Evolutionary conservation across 1,140 invertebrate genomes (phyloP).

Genomic region (Heliconius hermathena): DNA sequence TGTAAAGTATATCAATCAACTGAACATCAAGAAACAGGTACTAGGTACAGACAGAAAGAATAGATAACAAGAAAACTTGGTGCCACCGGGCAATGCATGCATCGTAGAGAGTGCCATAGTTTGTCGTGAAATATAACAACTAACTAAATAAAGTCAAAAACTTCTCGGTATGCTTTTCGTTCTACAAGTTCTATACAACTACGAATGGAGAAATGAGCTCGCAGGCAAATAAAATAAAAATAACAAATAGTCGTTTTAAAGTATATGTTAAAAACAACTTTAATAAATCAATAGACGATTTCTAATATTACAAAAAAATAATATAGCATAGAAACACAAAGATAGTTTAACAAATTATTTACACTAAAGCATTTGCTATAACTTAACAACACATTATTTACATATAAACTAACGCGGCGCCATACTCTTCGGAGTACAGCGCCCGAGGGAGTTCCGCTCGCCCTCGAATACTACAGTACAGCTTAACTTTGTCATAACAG

Average conservation of each 20-base stretch:
- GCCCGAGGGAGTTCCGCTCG: slow-evolving; percentile 37
- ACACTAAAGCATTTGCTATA: slow-evolving; percentile 79
- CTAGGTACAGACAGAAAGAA: not conserved
- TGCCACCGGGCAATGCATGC: slow-evolving; percentile 2
- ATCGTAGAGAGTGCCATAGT: not conserved
- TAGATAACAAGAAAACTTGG: not conserved
- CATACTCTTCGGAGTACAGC: slow-evolving; percentile 3
- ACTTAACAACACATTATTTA: slow-evolving; percentile 80
- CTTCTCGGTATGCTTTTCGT: not conserved
- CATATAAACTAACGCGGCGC: slow-evolving; percentile 39
- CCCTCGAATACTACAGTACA: slow-evolving; percentile 69
- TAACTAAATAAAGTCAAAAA: not conserved
- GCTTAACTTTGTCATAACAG: slow-evolving; percentile 80
- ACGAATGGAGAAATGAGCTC: slow-evolving; percentile 22
- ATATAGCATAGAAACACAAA: slow-evolving; percentile 64
- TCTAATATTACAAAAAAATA: slow-evolving; percentile 60
- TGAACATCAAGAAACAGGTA: not conserved
- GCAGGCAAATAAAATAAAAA: slow-evolving; percentile 37
- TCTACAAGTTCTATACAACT: not conserved
- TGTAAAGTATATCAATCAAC: slow-evolving; percentile 18
- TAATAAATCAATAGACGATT: slow-evolving; percentile 57
- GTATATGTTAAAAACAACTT: slow-evolving; percentile 39
- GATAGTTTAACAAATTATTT: slow-evolving; percentile 76
- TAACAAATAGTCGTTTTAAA: slow-evolving; percentile 35
- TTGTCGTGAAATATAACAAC: not conserved